Conservation (phyloP, 2,113 vertebrate species). For the Ammospiza caudacuta region DNA sequence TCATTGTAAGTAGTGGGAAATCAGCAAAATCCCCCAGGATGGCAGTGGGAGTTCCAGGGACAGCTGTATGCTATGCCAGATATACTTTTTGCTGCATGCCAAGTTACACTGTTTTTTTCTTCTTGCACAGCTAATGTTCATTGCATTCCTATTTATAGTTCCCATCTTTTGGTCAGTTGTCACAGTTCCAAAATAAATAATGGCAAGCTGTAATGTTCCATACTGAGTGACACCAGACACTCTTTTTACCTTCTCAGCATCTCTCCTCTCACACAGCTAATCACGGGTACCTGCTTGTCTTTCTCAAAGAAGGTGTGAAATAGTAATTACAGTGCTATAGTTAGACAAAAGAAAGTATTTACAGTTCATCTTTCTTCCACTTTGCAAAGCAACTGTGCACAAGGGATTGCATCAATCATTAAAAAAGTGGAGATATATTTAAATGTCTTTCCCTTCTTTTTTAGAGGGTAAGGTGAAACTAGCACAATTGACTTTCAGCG, state of each 20-base stretch:
- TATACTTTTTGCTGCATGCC: not conserved
- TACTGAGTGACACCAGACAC: not conserved
- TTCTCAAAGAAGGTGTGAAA: slow-evolving; percentile 31
- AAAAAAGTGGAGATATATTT: not conserved
- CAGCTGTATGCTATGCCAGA: slow-evolving; percentile 3
- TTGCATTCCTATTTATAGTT: slow-evolving; percentile 46
- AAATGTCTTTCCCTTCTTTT: not conserved
- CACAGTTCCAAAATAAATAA: slow-evolving; percentile 53
- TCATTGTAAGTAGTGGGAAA: slow-evolving; percentile 2
- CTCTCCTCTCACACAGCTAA: slow-evolving; percentile 40
- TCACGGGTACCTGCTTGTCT: slow-evolving; percentile 41
- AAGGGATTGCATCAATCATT: not conserved
- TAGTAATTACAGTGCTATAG: slow-evolving; percentile 51
- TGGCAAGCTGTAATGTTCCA: not conserved
- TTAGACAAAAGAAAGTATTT: slow-evolving; percentile 31
- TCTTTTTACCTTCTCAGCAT: not conserved
- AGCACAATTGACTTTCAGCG: not conserved
- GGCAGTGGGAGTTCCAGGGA: not conserved
- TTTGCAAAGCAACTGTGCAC: not conserved
- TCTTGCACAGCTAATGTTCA: not conserved
- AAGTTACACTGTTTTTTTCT: not conserved
- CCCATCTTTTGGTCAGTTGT: slow-evolving; percentile 2
- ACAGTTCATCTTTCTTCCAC: not conserved
- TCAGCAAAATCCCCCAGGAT: slow-evolving; percentile 32
- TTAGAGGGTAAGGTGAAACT: not conserved